Conservation (phyloP, 2,113 vertebrate species). For the Podiceps cristatus region DNA sequence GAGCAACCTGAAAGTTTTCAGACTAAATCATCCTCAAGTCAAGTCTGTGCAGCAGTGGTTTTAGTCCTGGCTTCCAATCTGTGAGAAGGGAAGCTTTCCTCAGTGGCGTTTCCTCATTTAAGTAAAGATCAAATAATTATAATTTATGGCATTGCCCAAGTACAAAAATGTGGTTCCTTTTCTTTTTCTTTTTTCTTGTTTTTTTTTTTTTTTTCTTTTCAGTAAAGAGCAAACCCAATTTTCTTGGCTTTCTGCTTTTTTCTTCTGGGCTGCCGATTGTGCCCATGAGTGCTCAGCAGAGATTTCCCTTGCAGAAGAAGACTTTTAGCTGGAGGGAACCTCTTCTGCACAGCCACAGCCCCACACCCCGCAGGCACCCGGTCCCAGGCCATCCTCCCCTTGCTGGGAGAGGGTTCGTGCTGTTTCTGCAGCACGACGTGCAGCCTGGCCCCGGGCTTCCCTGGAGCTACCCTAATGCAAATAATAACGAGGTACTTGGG, state of each 20-base stretch:
- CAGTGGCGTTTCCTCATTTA: not conserved
- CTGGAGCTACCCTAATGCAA: not conserved
- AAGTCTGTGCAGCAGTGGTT: fast-evolving
- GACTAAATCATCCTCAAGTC: fast-evolving
- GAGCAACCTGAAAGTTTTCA: not conserved
- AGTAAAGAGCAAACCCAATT: fast-evolving
- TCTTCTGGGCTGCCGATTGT: not conserved
- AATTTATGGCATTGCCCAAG: not conserved
- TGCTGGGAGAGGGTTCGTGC: not conserved
- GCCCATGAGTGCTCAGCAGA: fast-evolving
- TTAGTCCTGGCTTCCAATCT: not conserved
- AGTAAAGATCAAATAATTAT: fast-evolving
- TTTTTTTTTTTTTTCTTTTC: not conserved
- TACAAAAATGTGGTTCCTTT: fast-evolving
- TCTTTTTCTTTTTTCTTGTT: not conserved
- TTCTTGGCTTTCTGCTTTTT: not conserved
- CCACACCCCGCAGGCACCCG: fast-evolving
- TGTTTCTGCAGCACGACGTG: fast-evolving
- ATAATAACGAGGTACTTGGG: not conserved
- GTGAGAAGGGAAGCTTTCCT: not conserved
- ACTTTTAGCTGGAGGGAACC: no score
- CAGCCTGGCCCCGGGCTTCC: not conserved
- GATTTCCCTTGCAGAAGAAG: not conserved
- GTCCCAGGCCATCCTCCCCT: not conserved
- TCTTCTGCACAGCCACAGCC: not conserved